Percentiles rank a stretch among this genome's conserved stretches.
Evolutionary conservation across 2,888 invertebrate species (phyloP).

Genomic region (Biston betularia): DNA sequence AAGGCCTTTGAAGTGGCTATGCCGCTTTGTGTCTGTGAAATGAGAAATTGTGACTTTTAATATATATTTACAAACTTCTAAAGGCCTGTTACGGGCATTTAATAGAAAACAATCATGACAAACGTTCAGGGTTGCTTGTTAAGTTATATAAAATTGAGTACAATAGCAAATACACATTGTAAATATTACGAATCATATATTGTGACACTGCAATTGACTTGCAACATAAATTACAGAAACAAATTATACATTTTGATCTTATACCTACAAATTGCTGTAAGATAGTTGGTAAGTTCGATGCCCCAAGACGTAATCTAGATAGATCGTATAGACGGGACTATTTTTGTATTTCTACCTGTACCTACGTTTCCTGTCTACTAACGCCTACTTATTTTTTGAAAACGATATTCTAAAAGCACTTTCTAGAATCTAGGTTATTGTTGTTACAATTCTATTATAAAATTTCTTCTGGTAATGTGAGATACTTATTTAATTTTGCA

Average conservation of each 20-base stretch:
- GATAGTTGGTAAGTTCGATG: constrained; percentile 37
- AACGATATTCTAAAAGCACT: neutral
- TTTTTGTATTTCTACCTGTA: constrained; percentile 26
- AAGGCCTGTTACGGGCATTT: neutral
- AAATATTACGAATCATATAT: neutral
- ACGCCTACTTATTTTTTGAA: constrained; percentile 7
- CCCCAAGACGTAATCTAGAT: constrained; percentile 38
- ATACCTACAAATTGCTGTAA: constrained; percentile 5
- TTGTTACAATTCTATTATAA: neutral
- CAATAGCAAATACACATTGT: constrained; percentile 2
- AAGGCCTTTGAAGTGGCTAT: constrained; percentile 88
- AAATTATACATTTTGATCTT: constrained; percentile 1
- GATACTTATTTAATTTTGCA: too few relatives aligned
- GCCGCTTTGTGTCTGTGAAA: constrained; percentile 87
- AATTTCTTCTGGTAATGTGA: too few relatives aligned
- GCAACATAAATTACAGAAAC: neutral
- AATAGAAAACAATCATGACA: neutral
- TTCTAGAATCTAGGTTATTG: neutral
- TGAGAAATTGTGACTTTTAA: neutral
- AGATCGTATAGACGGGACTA: constrained; percentile 25
- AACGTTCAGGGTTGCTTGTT: too few relatives aligned
- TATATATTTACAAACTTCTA: neutral
- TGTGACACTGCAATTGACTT: constrained; percentile 3
- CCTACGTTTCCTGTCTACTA: constrained; percentile 15
- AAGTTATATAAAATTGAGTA: too few relatives aligned